phyloP scores from a whole-genome alignment of 2,797 vertebrate genomes.

The Smutsia temminckii region DNA sequence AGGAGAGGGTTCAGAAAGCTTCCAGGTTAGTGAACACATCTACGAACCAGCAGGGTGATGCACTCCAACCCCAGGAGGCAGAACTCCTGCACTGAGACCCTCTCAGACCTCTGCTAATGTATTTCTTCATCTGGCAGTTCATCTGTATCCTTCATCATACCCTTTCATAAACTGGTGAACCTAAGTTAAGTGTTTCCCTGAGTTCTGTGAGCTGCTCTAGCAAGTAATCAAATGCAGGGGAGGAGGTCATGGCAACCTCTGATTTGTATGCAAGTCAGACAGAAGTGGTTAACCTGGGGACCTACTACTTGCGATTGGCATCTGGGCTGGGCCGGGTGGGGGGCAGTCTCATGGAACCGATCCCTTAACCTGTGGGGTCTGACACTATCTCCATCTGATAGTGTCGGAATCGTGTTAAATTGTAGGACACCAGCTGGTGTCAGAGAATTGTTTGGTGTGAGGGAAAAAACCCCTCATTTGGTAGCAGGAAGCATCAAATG shows the following conservation, averaged over 20 bases:
- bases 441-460: neutral
- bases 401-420: neutral
- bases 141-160: neutral
- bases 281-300: neutral
- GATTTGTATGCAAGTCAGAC: neutral
- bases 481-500: neutral
- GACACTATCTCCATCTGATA: neutral
- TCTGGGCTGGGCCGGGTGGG: neutral
- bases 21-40: neutral
- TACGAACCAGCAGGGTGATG: neutral
- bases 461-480: neutral
- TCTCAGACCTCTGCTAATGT: neutral
- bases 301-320: neutral
- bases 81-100: neutral
- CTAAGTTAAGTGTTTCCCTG: neutral
- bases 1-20: neutral
- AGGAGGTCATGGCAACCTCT: neutral
- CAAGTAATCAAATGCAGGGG: neutral
- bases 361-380: neutral
- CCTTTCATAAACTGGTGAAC: neutral
- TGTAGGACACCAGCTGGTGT: neutral
- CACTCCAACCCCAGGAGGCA: neutral
- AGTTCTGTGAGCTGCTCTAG: neutral
- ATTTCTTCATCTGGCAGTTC: neutral
- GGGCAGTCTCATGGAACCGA: neutral